These are phyloP conservation scores for Lasioglossum zephyrum DNA, from an alignment of 2,888 invertebrate species.

Conservation along the genomic window DNA sequence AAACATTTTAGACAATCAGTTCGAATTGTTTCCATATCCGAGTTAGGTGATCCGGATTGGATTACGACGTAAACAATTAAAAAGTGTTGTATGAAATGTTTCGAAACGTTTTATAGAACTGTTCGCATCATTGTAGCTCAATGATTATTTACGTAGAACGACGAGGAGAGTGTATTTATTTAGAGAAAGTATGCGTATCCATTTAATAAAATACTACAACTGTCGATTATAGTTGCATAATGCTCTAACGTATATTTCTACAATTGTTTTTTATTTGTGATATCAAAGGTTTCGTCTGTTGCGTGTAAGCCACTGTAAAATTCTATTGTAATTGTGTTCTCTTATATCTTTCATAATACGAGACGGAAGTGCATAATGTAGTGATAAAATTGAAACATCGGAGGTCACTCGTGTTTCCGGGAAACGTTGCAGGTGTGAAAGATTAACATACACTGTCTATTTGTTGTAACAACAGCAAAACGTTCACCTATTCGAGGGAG, in stretches of 20 bases:
- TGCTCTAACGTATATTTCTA: background rate
- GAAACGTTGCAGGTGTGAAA: background rate
- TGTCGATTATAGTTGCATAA: too few relatives aligned
- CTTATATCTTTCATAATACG: too few relatives aligned
- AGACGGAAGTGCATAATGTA: background rate
- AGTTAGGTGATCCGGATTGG: background rate
- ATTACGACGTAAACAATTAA: background rate
- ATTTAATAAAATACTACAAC: background rate
- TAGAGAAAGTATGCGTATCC: background rate
- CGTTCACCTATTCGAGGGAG: background rate
- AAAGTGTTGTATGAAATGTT: background rate
- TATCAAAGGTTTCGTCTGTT: background rate
- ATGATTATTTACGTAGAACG: background rate
- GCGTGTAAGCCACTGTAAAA: background rate
- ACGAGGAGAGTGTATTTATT: background rate
- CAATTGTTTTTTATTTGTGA: background rate
- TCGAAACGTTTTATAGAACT: background rate
- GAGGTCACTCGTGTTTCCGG: background rate
- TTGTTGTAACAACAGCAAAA: background rate
- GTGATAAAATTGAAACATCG: background rate
- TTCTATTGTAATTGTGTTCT: background rate
- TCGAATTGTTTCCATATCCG: background rate
- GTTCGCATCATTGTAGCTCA: background rate
- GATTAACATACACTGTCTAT: background rate
- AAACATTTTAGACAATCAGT: background rate